These are phyloP conservation scores for Zygaena filipendulae DNA, from an alignment of 2,888 invertebrate genomes.

Conservation along the genomic window DNA sequence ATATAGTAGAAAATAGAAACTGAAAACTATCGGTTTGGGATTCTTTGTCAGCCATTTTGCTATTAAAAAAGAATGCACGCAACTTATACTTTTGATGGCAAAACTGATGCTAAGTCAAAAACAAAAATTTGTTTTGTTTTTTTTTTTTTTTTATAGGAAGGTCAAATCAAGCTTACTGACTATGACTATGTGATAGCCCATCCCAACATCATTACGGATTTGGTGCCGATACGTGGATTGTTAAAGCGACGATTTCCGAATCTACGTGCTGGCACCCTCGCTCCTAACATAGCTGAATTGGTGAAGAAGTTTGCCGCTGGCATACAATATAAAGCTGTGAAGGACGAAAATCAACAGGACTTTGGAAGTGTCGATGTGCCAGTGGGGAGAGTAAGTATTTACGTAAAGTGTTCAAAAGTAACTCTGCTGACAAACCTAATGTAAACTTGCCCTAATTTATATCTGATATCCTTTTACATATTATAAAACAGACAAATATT, in stretches of 20 bases:
- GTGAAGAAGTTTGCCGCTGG: slow-evolving; percentile 76
- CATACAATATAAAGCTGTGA: slow-evolving; percentile 73
- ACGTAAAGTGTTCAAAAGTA: background rate
- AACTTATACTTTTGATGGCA: too few relatives aligned
- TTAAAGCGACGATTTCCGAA: slow-evolving; percentile 83
- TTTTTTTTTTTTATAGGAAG: slow-evolving; percentile 59
- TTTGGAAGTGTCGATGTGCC: slow-evolving; percentile 75
- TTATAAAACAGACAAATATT: too few relatives aligned
- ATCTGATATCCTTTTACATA: too few relatives aligned
- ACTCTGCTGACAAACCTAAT: too few relatives aligned
- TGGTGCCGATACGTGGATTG: slow-evolving; percentile 79
- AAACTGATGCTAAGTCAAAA: too few relatives aligned
- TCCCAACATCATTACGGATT: slow-evolving; percentile 81
- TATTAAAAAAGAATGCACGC: too few relatives aligned
- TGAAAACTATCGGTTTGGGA: too few relatives aligned
- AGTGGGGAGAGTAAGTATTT: slow-evolving; percentile 72
- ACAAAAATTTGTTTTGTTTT: too few relatives aligned
- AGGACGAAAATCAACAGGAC: slow-evolving; percentile 76
- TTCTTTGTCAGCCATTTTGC: too few relatives aligned
- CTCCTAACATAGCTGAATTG: slow-evolving; percentile 69
- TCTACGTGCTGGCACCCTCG: slow-evolving; percentile 72
- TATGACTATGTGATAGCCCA: slow-evolving; percentile 82
- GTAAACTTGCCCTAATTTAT: slow-evolving; percentile 1
- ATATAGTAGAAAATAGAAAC: too few relatives aligned
- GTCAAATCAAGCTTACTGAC: slow-evolving; percentile 73